A percentile compares a stretch with the other conserved stretches of the same genome.
Evolutionary conservation across 2,113 vertebrate species (phyloP).

Genomic region (Pleuronectes platessa): DNA sequence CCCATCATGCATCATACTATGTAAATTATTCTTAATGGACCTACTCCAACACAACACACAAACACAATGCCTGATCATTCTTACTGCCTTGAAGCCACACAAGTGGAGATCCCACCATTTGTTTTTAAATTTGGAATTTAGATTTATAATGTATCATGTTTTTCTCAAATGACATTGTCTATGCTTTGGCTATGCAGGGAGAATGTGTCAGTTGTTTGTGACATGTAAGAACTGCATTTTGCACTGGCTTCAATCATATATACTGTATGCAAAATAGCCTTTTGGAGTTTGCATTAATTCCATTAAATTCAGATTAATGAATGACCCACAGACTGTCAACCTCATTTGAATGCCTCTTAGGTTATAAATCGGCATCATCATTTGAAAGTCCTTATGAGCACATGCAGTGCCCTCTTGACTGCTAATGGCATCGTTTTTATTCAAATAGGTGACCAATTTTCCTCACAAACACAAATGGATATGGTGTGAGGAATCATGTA

Average conservation of each 20-base stretch:
- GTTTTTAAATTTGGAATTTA: neutral
- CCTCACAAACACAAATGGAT: neutral
- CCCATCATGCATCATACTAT: conserved; percentile 62
- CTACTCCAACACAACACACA: conserved; percentile 18
- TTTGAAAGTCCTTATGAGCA: no score
- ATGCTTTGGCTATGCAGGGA: no score
- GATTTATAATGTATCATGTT: conserved; percentile 12
- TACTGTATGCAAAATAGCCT: neutral
- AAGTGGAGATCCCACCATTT: conserved; percentile 9
- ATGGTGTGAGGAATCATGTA: neutral
- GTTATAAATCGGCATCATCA: no score
- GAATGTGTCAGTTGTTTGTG: neutral
- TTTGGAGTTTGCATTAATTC: conserved; percentile 5
- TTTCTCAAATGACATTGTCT: neutral
- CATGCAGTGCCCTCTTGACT: no score
- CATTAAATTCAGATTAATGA: neutral
- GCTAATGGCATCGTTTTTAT: no score
- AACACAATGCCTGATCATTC: conserved; percentile 9
- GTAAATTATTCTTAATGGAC: conserved; percentile 65
- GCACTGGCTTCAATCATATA: neutral
- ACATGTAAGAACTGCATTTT: neutral
- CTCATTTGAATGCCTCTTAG: neutral
- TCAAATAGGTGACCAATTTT: neutral
- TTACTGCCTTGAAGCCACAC: conserved; percentile 1
- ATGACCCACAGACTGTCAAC: neutral